phyloP scores from a whole-genome alignment of 2,888 invertebrate species.

The Apamea crenata region DNA sequence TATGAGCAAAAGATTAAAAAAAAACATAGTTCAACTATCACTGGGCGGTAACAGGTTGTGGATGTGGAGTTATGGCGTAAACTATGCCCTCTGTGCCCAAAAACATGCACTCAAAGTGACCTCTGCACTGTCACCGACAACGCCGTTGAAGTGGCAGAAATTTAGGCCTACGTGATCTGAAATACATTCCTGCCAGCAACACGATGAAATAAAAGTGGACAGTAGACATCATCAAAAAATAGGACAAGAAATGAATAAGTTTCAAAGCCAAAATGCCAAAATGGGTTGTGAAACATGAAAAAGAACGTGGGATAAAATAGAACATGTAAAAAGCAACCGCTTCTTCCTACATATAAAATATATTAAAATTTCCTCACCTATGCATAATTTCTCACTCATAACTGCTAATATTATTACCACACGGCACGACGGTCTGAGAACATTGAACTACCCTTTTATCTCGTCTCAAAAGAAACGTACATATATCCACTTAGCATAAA shows the following conservation, averaged over 20 bases:
- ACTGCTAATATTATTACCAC: slow-evolving; percentile 29
- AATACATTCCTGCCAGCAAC: no score
- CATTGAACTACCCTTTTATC: slow-evolving; percentile 51
- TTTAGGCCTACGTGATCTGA: no score
- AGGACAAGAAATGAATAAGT: neutral
- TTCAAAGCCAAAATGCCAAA: neutral
- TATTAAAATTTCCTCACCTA: neutral
- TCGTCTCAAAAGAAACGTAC: slow-evolving; percentile 57
- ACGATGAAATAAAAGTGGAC: no score
- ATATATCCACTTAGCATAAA: slow-evolving; percentile 59
- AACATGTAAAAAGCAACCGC: neutral
- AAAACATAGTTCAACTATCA: neutral
- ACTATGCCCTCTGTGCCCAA: no score
- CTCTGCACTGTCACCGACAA: no score
- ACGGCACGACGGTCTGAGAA: slow-evolving; percentile 7
- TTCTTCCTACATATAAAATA: neutral
- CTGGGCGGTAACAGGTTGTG: no score
- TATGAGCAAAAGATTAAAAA: neutral
- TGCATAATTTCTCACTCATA: slow-evolving; percentile 10
- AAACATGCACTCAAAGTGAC: no score
- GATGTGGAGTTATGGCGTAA: no score
- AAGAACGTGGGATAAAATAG: neutral
- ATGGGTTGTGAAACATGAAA: neutral
- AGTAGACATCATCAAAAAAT: neutral
- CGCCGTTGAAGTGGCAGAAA: no score